These are phyloP conservation scores for Darevskia mixta DNA, from an alignment of 2,797 vertebrate species.

Conservation along the genomic window DNA sequence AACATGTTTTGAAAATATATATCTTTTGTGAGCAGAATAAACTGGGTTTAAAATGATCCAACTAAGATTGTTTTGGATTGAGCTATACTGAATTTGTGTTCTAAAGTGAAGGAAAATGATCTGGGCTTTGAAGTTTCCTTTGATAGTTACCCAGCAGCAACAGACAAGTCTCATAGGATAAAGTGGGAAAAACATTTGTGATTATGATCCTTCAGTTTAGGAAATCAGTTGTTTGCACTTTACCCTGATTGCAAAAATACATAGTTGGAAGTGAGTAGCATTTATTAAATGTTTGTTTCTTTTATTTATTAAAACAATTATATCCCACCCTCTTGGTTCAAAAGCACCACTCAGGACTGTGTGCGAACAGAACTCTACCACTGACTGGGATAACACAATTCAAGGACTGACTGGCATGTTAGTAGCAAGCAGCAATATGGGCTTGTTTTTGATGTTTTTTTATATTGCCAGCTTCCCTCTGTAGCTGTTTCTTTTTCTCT, in stretches of 20 bases:
- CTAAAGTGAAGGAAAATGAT: neutral
- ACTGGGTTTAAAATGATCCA: neutral
- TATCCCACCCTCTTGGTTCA: too few relatives aligned
- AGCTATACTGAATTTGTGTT: neutral
- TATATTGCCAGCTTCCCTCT: neutral
- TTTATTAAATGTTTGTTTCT: too few relatives aligned
- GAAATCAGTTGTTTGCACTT: neutral
- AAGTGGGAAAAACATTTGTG: neutral
- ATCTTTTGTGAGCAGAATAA: neutral
- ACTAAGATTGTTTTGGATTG: neutral
- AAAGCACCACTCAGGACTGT: too few relatives aligned
- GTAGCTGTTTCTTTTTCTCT: neutral
- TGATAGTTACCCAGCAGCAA: neutral
- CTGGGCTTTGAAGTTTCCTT: neutral
- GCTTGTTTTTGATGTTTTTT: neutral
- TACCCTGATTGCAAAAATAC: neutral
- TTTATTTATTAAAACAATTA: too few relatives aligned
- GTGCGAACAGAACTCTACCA: neutral
- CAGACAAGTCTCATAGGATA: neutral
- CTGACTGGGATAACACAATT: neutral
- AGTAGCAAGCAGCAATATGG: neutral
- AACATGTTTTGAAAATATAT: neutral
- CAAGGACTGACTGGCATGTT: neutral
- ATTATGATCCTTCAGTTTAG: neutral
- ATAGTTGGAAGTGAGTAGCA: neutral